These are phyloP conservation scores for Epizoanthus stellaris DNA, from an alignment of 92 coral and sea anemone species.

Conservation along the genomic window DNA sequence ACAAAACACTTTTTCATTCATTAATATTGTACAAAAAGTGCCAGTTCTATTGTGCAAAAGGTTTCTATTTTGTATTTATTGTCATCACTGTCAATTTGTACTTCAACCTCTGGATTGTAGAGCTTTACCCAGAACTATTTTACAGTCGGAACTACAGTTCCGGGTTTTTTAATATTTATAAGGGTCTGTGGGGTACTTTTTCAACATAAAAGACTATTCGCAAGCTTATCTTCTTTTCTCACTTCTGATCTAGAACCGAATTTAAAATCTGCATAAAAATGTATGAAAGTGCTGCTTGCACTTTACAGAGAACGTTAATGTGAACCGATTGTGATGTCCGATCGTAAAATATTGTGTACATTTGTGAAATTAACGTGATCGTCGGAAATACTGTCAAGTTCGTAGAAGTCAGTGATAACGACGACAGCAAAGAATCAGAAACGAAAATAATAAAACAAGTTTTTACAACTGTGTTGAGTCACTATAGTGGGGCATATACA, in stretches of 20 bases:
- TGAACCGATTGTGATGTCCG: slow-evolving; percentile 10
- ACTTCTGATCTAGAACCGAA: background rate
- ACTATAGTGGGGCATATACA: background rate
- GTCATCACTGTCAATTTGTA: background rate
- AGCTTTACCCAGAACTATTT: slow-evolving; percentile 6
- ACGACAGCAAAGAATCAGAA: background rate
- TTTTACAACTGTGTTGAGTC: slow-evolving; percentile 22
- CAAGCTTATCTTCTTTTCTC: background rate
- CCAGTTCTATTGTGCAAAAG: slow-evolving; percentile 22
- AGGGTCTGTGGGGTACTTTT: slow-evolving; percentile 32
- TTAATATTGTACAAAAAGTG: slow-evolving; percentile 25
- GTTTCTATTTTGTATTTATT: slow-evolving; percentile 27
- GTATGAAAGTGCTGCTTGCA: background rate
- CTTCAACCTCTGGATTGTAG: slow-evolving; percentile 7
- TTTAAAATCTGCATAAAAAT: background rate
- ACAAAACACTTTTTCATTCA: background rate
- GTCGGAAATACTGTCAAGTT: background rate
- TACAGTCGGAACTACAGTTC: background rate
- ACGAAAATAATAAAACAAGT: slow-evolving; percentile 22
- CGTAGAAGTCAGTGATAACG: slow-evolving; percentile 19
- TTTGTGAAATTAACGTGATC: slow-evolving; percentile 15
- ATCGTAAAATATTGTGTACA: slow-evolving; percentile 14
- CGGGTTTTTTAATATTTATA: slow-evolving; percentile 36
- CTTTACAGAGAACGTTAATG: background rate
- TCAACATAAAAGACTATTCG: slow-evolving; percentile 36